Evolutionary conservation across 2,113 vertebrate species (phyloP), one percentile per base, ranked within the genome.

Genomic region (Vulpes ferrilata): DNA sequence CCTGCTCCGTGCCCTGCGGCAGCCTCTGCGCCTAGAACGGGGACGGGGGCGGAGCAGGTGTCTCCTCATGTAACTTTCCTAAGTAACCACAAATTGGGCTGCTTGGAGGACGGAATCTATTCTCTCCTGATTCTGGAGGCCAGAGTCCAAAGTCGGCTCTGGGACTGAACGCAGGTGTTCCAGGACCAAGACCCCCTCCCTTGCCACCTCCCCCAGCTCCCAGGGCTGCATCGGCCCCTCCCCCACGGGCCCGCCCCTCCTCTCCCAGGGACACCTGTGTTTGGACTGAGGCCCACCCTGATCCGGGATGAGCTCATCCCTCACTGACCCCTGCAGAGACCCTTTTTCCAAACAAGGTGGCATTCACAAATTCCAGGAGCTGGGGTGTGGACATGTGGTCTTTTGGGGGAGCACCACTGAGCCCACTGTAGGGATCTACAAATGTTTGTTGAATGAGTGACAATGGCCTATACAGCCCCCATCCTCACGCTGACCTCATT

Each of bases 11-110:
- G 22, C n/a, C 0, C 7, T 17, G 27, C 38, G 0, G 67, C 0
- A 0, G 6, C 23, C 69, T 11, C 1, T 0, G 20, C 12, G 0
- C 22, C 11, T 0, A n/a, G 22, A 60, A 5, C 12, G 0, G 25
- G 35, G 23, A 6, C 38, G 2, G 5, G 43, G 20, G 32, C 3
- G 35, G 22, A 48, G 38, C 1, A 2, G 22, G 57, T 2, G 22
- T 0, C 2, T 7, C 74, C 38, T 30, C 32, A 1, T 0, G 22
- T 1, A 5, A 22, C 0, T 60, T 53, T 35, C 81, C 69, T 11
- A 55, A 7, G 20, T 16, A 60, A 64, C 43, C 64, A 16, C 7
- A 11, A 7, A 6, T 22, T 0, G n/a, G 55, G 43, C 17, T 10
- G 20, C 57, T 53, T 3, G 0, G 6, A 2, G 1, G 22, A 57